phyloP scores from a whole-genome alignment of 2,113 vertebrate genomes.

The Mixornis gularis region DNA sequence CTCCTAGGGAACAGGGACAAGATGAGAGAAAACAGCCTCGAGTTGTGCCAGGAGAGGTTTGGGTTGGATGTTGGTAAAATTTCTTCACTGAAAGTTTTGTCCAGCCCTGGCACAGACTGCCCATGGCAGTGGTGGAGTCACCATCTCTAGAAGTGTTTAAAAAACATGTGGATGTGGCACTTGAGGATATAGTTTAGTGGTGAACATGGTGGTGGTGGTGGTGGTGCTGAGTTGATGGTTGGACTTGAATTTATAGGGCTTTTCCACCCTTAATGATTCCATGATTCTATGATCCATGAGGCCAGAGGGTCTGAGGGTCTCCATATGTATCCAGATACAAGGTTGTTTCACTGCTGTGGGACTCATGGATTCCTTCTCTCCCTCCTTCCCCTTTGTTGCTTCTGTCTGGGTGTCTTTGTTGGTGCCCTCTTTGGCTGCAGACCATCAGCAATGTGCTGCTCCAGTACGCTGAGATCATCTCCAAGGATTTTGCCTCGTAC shows the following conservation, averaged over 20 bases:
- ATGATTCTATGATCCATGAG: not conserved
- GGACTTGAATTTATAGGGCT: not conserved
- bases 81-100: not conserved
- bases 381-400: not conserved
- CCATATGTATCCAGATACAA: too few relatives aligned
- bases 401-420: not conserved
- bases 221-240: not conserved
- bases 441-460: slow-evolving; percentile 97
- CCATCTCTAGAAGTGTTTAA: not conserved
- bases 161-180: not conserved
- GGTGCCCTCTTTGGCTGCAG: slow-evolving; percentile 55
- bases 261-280: not conserved
- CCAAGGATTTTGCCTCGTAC: slow-evolving; percentile 90
- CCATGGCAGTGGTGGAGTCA: not conserved
- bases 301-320: not conserved
- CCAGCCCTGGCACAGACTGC: not conserved
- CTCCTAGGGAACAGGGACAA: not conserved
- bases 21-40: not conserved
- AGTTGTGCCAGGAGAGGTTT: not conserved
- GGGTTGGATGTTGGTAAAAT: not conserved
- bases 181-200: not conserved
- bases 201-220: not conserved
- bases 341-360: not conserved
- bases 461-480: slow-evolving; percentile 93
- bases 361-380: not conserved